phyloP scores from a whole-genome alignment of 2,113 vertebrate genomes.

The Leptocoma aspasia region DNA sequence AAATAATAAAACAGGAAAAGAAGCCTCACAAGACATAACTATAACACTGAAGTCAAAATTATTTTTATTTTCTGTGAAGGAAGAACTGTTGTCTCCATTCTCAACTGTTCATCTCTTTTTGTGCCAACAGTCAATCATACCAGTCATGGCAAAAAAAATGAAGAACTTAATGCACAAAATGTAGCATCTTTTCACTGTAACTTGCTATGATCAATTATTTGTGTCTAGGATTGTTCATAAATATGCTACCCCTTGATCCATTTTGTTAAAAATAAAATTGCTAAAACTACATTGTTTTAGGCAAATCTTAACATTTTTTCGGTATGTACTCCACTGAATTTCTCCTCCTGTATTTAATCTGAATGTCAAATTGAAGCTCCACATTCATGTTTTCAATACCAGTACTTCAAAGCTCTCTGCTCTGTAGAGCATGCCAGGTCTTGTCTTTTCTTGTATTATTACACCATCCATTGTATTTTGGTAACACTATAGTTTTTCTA shows the following conservation, averaged over 20 bases:
- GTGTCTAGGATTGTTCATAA: not conserved
- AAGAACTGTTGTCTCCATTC: not conserved
- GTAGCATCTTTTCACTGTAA: not conserved
- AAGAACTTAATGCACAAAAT: not conserved
- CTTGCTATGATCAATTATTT: not conserved
- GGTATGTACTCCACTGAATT: not conserved
- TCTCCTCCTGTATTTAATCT: not conserved
- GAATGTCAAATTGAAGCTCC: not conserved
- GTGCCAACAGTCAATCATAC: not conserved
- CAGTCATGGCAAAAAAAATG: not conserved
- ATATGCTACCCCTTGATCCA: not conserved
- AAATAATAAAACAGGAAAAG: not conserved
- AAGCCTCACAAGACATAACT: not conserved
- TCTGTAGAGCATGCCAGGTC: not conserved
- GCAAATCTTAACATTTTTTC: not conserved
- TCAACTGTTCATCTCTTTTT: not conserved
- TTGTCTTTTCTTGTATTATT: not conserved
- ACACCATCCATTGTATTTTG: not conserved
- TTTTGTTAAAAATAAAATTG: not conserved
- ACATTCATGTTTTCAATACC: not conserved
- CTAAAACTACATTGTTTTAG: not conserved
- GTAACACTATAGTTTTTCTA: not conserved
- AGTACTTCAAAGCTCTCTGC: not conserved
- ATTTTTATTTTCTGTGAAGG: not conserved
- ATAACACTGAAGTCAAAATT: not conserved